Evolutionary conservation across 2,888 invertebrate genomes (phyloP).

Genomic region (Augochlorella aurata): DNA sequence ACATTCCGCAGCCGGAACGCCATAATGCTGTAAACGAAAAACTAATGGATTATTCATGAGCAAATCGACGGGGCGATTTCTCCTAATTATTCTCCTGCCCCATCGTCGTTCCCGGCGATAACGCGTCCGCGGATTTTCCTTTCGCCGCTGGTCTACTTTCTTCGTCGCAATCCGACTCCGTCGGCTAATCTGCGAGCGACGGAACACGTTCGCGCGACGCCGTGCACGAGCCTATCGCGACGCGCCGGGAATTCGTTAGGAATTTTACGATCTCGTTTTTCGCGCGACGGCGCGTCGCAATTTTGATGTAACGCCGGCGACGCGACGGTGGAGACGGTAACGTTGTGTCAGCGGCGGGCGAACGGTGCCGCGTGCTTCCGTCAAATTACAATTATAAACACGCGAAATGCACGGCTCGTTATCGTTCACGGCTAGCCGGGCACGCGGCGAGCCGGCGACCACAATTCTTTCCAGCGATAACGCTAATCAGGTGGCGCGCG

Average conservation of each 20-base stretch:
- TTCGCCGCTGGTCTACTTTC: neutral
- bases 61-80: neutral
- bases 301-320: constrained; percentile 5
- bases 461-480: neutral
- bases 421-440: constrained; percentile 15
- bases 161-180: neutral
- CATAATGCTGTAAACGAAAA: neutral
- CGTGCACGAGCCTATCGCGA: neutral
- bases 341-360: neutral
- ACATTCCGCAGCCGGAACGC: too few species aligned
- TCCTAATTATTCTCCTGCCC: neutral
- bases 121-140: neutral
- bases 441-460: neutral
- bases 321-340: neutral
- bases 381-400: constrained; percentile 18
- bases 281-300: neutral
- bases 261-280: constrained; percentile 22
- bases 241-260: neutral
- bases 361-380: neutral
- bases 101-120: neutral
- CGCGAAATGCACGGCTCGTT: constrained; percentile 5
- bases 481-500: constrained; percentile 7
- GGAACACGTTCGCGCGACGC: neutral
- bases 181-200: neutral
- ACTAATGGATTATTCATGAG: neutral